Base-by-base conservation (phyloP, 1,140 invertebrate genomes). In the Harpegnathos saltator region DNA sequence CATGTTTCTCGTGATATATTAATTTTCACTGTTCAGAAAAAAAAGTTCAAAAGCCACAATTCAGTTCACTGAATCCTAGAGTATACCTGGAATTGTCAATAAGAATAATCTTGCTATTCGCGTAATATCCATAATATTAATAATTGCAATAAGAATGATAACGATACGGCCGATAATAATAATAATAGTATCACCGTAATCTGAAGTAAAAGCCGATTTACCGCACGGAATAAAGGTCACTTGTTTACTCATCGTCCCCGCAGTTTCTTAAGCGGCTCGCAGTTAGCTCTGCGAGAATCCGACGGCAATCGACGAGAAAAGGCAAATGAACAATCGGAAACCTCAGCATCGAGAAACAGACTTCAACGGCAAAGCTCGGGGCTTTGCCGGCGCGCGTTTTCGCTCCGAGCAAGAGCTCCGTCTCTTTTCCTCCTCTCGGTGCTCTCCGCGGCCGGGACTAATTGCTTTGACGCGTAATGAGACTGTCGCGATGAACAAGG, bases 241-340 rank as follows among this genome's bases (percentile, higher is more conserved):
- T 19, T 17, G 22, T 56, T 78, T 58, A 56, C 0, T 58, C 24
- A 14, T 24, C 2, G 0, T 24, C 24, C 5, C 33, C 14, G 38
- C 22, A 7, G 12, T 19, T 26, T 2, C 69, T 58, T 48, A 80
- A 69, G 33, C 14, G 1, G 9, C n/a, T n/a, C n/a, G n/a, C n/a
- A 58, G 19, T 44, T 78, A 48, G 65, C n/a, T 59, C 17, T 58
- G 11, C 9, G 63, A 19, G n/a, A 78, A 44, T 26, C 26, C 44
- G 33, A 58, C 19, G 63, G 26, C 52, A 48, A 29, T 80, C 33
- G 38, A 56, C 65, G 58, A 78, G 62, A 69, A 78, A 29, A 80
- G 22, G 38, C 9, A 80, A 80, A 58, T 58, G 75, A 71, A 48
- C 75, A 80, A 71, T 69, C 75, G 52, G 24, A 69, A 78, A 78